Base-by-base conservation (phyloP, 2,888 invertebrate species). In the Gasteruption jaculator region DNA sequence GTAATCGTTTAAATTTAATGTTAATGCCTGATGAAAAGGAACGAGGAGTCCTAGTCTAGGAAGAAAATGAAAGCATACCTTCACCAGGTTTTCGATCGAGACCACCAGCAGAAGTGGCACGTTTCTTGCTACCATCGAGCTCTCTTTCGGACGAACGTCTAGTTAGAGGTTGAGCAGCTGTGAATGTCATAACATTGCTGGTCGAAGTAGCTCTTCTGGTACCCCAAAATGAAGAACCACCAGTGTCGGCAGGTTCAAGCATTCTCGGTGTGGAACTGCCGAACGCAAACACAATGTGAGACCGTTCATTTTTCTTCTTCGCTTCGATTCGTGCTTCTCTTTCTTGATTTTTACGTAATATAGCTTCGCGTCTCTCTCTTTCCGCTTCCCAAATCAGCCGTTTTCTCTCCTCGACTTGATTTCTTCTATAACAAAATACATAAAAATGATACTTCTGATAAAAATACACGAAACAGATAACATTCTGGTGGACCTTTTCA, bases 181-280 rank as follows among this genome's bases (percentile, higher is more conserved):
- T 71, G 68, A 80, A 80, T 66, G 71, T 72, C 78, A 87, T 87
- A 73, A 91, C 89, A 76, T 91, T 91, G 64, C 87, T 87, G 56
- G 89, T 91, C 65, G 91, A 91, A 65, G 91, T 90, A 57, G 91
- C 90, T 72, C 90, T 83, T 72, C 91, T 81, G 68, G 87, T 84
- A 53, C 87, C 86, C 90, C 89, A 91, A 77, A 85, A 90, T 62
- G 83, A 80, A 5, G 67, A 59, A 52, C 84, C 81, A 43, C 82
- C 82, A 54, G 85, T 82, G 68, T 90, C 89, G 47, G 83, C 80
- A 40, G 89, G 87, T 68, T 90, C 89, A 60, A 90, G 76, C 75
- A 90, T 81, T 49, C 92, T 78, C 48, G 92, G 91, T 49, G 91
- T 92, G 54, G 91, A 91, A 58, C 91, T 91, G 45, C 92, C 92